phyloP scores from a whole-genome alignment of 2,797 vertebrate species.

The Mus spretus region DNA sequence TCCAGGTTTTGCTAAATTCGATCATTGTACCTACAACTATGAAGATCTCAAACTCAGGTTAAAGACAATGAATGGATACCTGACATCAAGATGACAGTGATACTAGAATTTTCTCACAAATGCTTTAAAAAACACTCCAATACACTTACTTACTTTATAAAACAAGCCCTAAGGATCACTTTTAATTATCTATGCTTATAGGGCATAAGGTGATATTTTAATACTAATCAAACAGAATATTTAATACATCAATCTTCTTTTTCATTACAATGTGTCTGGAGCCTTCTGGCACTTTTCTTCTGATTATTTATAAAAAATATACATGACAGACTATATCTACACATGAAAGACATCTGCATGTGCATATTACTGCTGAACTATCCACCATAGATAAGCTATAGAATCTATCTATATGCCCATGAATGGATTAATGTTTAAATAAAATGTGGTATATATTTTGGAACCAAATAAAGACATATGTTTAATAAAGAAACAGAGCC shows the following conservation, averaged over 20 bases:
- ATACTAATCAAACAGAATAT: background rate
- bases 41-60: conserved; percentile 9
- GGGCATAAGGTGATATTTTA: background rate
- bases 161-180: background rate
- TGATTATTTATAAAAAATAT: background rate
- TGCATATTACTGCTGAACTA: background rate
- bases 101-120: conserved; percentile 31
- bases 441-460: background rate
- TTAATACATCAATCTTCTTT: background rate
- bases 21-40: background rate
- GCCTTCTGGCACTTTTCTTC: background rate
- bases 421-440: background rate
- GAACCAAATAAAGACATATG: background rate
- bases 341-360: background rate
- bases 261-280: background rate
- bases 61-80: conserved; percentile 4
- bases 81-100: background rate
- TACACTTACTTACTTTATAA: background rate
- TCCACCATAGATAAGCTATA: background rate
- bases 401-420: background rate
- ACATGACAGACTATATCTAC: background rate
- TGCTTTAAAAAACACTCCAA: conserved; percentile 43
- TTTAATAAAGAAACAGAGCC: background rate
- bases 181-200: background rate
- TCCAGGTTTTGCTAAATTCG: background rate